phyloP scores from a whole-genome alignment of 2,113 vertebrate species.

The Pyrgilauda ruficollis region DNA sequence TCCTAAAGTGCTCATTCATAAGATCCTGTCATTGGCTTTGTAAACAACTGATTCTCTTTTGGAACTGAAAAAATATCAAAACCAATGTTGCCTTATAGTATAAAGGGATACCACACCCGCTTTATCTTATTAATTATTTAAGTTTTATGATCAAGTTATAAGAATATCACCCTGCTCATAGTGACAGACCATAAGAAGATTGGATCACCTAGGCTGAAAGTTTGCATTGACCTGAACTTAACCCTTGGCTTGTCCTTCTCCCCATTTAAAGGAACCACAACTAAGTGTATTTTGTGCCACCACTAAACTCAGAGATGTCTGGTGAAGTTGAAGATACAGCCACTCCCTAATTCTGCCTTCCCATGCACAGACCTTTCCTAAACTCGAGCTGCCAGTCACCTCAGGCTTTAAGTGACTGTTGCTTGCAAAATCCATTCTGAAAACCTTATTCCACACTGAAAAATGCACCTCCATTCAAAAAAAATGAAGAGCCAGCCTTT shows the following conservation, averaged over 20 bases:
- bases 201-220: background rate
- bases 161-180: background rate
- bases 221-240: background rate
- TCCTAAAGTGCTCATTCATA: background rate
- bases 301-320: fast-evolving
- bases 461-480: background rate
- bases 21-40: background rate
- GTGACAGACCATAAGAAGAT: background rate
- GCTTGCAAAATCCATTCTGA: background rate
- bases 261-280: background rate
- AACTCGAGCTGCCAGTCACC: background rate
- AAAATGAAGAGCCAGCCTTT: background rate
- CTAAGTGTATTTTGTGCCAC: background rate
- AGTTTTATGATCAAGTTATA: background rate
- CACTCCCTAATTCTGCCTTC: background rate
- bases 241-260: background rate
- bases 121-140: background rate
- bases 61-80: background rate
- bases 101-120: background rate
- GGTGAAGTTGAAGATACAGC: fast-evolving
- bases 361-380: background rate
- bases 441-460: background rate
- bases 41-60: background rate
- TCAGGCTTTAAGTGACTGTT: background rate
- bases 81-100: background rate